A percentile compares a stretch with the other conserved stretches of the same genome.
These are phyloP conservation scores for Phallusia fumigata DNA, from an alignment of 23 tunicate genomes.

Conservation along the genomic window DNA sequence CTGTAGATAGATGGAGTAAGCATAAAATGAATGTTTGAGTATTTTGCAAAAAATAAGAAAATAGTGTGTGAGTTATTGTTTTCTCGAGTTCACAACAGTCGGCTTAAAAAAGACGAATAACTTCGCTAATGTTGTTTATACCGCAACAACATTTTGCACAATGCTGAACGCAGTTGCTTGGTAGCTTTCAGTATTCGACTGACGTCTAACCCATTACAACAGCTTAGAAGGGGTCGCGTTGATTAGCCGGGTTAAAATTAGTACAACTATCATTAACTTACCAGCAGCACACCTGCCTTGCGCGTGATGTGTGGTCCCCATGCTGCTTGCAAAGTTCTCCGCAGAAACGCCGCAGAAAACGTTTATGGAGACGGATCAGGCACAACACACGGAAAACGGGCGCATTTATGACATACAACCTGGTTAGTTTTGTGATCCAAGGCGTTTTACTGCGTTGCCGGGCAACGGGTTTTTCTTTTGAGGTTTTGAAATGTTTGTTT, in stretches of 20 bases:
- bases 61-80: too few species aligned
- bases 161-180: neutral
- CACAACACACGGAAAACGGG: neutral
- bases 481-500: neutral
- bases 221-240: neutral
- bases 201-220: neutral
- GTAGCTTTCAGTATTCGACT: neutral
- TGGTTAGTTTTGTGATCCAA: slow-evolving; percentile 2
- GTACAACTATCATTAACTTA: neutral
- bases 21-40: too few species aligned
- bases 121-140: neutral
- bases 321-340: neutral
- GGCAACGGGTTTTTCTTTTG: neutral
- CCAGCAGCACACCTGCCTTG: neutral
- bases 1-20: too few species aligned
- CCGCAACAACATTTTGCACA: neutral
- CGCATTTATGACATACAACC: neutral
- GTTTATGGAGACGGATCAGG: neutral
- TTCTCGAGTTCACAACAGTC: neutral
- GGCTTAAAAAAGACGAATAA: neutral
- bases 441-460: neutral
- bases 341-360: neutral
- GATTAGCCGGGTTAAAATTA: neutral
- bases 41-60: too few species aligned
- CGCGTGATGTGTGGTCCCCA: neutral